A percentile compares a stretch with the other conserved stretches of the same genome.
Evolutionary conservation across 2,113 vertebrate species (phyloP).

Genomic region (Sciurus niger): DNA sequence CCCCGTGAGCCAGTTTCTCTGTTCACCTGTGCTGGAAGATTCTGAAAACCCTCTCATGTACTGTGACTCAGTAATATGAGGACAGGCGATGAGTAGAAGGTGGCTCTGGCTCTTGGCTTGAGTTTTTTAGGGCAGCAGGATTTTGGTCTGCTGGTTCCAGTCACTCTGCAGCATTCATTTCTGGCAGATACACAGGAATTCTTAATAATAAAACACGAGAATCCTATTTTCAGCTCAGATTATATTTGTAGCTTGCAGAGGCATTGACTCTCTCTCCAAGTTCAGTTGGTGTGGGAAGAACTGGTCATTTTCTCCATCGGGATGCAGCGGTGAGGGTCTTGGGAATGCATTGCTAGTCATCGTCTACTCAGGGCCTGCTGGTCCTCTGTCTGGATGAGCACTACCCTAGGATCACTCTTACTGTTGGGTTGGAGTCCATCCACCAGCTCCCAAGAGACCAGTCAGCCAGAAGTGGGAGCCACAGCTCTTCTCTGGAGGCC

Average conservation of each 20-base stretch:
- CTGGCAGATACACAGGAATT: neutral
- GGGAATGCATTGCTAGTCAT: neutral
- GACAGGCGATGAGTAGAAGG: fast-evolving
- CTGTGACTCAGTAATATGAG: neutral
- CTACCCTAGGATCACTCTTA: neutral
- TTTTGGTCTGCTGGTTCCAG: neutral
- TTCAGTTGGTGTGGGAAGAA: neutral
- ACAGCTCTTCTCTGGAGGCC: neutral
- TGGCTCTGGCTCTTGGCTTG: neutral
- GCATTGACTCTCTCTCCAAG: neutral
- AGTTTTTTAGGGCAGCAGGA: neutral
- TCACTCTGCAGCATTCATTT: neutral
- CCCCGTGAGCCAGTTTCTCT: neutral
- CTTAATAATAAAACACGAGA: neutral
- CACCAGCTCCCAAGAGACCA: neutral
- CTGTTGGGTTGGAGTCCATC: neutral
- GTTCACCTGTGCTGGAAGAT: neutral
- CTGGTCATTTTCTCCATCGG: neutral
- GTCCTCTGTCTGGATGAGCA: neutral
- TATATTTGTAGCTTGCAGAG: neutral
- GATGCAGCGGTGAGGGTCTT: neutral
- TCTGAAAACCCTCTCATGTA: fast-evolving
- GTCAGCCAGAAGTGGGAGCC: neutral
- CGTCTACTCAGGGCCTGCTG: neutral
- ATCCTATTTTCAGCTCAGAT: neutral